Base-by-base conservation (phyloP, 2,888 invertebrate species). In the Notodonta dromedarius region DNA sequence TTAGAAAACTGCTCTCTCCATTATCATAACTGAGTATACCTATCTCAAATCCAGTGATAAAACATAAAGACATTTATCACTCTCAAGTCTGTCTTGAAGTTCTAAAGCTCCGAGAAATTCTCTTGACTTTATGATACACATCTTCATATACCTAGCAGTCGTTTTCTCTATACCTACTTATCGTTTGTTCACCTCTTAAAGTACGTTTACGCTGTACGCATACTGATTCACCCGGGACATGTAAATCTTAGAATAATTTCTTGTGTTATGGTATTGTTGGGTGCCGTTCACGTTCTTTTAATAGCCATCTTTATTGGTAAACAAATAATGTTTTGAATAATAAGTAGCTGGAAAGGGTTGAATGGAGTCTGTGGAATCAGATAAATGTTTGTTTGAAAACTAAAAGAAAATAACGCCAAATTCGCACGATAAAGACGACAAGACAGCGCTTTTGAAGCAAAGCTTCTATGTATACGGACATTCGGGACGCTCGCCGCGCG, bases 111-210 rank as follows among this genome's bases (percentile, higher is more conserved):
- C 68, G 77, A 75, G 76, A 75, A 76, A 72, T 75, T 76, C 77
- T 65, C 76, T 77, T 81, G 74, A 80, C 73, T 81, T 82, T 81
- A 24, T 24, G 24, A 24, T 24, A 24, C 24, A 24, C 76, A 76
- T 77, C 76, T 70, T 78, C 74, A 77, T 79, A 67, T 79, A 75
- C 78, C 76, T 73, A 72, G 74, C 76, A 70, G 76, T 71, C 78
- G 74, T 77, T 80, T 82, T 81, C 80, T 73, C 77, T 70, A 72
- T 74, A 79, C 76, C 70, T 67, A 79, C 76, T 71, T 67, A 68
- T 69, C 73, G 71, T 80, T 76, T 77, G 73, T 78, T 77, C 74
- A 75, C 78, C 80, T 82, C 74, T 68, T 61, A 69, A 73, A 69
- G 70, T 73, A 70, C 70, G 66, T 72, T 69, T 67, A 70, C 76